Base-by-base conservation (phyloP, 2,797 vertebrate genomes). In the Coreius guichenoti region DNA sequence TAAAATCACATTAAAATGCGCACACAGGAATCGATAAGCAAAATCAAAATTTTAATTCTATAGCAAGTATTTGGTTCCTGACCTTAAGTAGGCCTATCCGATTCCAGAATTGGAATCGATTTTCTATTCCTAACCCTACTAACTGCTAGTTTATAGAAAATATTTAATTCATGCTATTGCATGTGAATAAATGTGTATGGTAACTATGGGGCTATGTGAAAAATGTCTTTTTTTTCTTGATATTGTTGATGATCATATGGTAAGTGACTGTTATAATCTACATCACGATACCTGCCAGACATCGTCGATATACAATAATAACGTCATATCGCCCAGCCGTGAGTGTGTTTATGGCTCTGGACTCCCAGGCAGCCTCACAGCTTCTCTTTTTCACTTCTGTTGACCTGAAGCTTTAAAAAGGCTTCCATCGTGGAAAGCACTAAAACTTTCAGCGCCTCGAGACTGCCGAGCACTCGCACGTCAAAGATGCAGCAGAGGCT, bases 401-500 rank as follows among this genome's bases (percentile, higher is more conserved):
- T 83, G 68, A 68, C 68, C 58, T 76, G 19, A 69, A 73, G 36
- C 63, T 86, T 83, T 84, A 58, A 54, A 68, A 81, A 68, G 13
- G 47, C 31, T 14, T 80, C 11, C 29, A 31, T n/a, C 14, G 1
- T 8, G 31, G 58, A 86, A 86, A 80, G 70, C 29, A 51, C 36
- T 45, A 69, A 45, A 56, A 26, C 61, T 69, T 67, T 69, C 49
- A 84, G 68, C 14, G 61, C 86, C 23, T 61, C 21, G 9, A 79
- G 88, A 70, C 19, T 45, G n/a, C 17, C 36, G 36, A 56, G 82
- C 73, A 83, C 73, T 89, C 80, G 73, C 49, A 74, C 31, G 76
- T 86, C 75, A 73, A 69, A 76, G 77, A 86, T 47, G 75, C 78
- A 81, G 65, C 51, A 51, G 84, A 75, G 70, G 31, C 67, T 12